Base-by-base conservation (phyloP, 2,113 vertebrate genomes). In the Thalassoma bifasciatum region DNA sequence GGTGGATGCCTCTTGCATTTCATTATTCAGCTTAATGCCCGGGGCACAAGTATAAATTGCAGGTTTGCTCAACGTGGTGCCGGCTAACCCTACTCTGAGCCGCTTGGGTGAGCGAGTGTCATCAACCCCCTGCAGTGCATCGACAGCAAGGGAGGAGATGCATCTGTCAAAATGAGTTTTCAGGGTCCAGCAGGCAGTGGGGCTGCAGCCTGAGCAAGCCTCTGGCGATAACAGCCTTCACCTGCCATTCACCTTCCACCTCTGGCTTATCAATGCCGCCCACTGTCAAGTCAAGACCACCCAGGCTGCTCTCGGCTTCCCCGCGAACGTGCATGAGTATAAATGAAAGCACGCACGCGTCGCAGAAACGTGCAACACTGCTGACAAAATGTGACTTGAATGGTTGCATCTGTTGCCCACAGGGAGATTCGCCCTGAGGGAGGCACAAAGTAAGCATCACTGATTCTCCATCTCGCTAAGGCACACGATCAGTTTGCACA, bases 91-190 rank as follows among this genome's bases (percentile, higher is more conserved):
- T 81, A 65, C 79, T 40, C 61, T 53, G 75, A 87, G 79, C 75
- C 14, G 64, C 72, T 76, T 24, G 61, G 71, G 62, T 52, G 52
- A 85, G 68, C 26, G 42, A 79, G 69, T 81, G 76, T 82, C 86
- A 89, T 90, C 88, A 84, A 51, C 83, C 80, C 81, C 91, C 87
- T 19, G 36, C 66, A 11, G 34, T 0, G 82, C 57, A n/a, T 61
- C 78, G 61, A 69, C 81, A 85, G 87, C 83, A 16, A 61, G 70
- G 71, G 71, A 86, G 54, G 82, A 87, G 83, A 91, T 75, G 72
- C 77, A 88, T 91, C 89, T 88, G 92, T 88, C 93, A 90, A 75
- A 92, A 89, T 78, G 85, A 89, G 90, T 88, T 92, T 90, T 91
- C 89, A 91, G 90, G 89, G 87, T 93, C 89, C 89, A 88, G 88